A percentile compares a stretch with the other conserved stretches of the same genome.
phyloP scores from a whole-genome alignment of 1,140 invertebrate species.

The Drosophila sulfurigaster region DNA sequence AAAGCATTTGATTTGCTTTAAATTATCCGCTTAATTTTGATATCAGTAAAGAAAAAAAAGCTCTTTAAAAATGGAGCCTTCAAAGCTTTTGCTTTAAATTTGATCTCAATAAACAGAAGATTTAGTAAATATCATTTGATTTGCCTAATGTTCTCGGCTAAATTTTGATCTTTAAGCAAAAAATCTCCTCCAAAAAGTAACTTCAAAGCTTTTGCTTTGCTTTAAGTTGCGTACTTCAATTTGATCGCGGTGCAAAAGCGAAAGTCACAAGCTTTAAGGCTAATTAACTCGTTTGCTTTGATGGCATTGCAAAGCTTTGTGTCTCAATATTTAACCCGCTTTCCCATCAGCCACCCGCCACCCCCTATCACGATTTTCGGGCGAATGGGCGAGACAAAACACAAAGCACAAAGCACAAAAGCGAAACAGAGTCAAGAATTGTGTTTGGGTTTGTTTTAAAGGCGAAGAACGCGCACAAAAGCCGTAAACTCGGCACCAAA shows the following conservation, averaged over 20 bases:
- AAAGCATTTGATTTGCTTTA: too few relatives aligned
- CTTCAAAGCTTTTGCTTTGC: too few relatives aligned
- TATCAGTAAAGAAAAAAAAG: too few relatives aligned
- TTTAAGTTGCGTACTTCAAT: background rate
- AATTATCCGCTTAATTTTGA: too few relatives aligned
- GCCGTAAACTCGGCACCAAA: conserved; percentile 43
- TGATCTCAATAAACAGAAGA: too few relatives aligned
- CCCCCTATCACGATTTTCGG: background rate
- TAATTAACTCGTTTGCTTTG: conserved; percentile 6
- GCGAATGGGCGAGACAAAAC: conserved; percentile 1
- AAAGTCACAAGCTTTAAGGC: background rate
- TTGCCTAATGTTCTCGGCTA: too few relatives aligned
- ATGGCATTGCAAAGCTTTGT: conserved; percentile 1
- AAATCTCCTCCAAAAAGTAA: too few relatives aligned
- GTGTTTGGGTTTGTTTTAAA: conserved; percentile 10
- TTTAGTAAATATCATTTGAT: too few relatives aligned
- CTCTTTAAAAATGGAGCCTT: too few relatives aligned
- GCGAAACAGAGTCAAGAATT: conserved; percentile 15
- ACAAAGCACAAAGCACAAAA: conserved; percentile 22
- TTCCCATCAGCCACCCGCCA: background rate
- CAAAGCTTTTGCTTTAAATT: too few relatives aligned
- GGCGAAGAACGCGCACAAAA: conserved; percentile 44
- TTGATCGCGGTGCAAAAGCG: background rate
- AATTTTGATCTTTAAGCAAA: too few relatives aligned
- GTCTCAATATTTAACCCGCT: too few relatives aligned